Base-by-base conservation (phyloP, 1,140 invertebrate genomes). In the Drosophila equinoxialis region DNA sequence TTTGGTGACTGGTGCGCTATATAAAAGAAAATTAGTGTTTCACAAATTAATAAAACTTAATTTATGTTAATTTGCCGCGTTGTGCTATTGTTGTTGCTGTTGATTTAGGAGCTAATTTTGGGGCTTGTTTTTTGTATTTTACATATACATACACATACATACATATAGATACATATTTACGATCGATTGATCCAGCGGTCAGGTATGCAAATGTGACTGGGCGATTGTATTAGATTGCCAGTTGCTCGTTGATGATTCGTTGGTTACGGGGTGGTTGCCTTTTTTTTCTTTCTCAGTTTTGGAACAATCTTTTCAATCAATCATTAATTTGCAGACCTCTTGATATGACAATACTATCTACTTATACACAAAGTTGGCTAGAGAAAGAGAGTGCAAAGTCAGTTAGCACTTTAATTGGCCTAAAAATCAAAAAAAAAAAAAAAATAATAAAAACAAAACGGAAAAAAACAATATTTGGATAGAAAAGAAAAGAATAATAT, bases 41-140 rank as follows among this genome's bases (percentile, higher is more conserved):
- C 84, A 78, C 84, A 89, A 89, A 89, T 89, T 89, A 90, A 89
- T 89, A 89, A 89, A 89, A 89, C 65, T 87, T 89, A 89, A 90
- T 90, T 89, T 89, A 89, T 89, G 84, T 67, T 89, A 89, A 89
- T 89, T 89, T 75, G 45, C 63, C 57, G 20, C 79, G 63, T 65
- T 75, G 65, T 59, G 58, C 23, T 20, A 17, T 35, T 58, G 39
- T 73, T 41, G 17, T 72, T 71, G 60, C 7, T 71, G 33, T 67
- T 58, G 65, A 51, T 62, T 77, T 68, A 61, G 63, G 66, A 60
- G 81, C 75, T 83, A 81, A 74, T 75, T 81, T 80, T 68, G 66
- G 65, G 14, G 66, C 67, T 75, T 70, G 69, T 74, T 74, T 69
- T 75, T 30, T 30, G 30, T 30, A 61, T 61, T 78, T 78, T 57